Evolutionary conservation across 2,113 vertebrate species (phyloP), one percentile per base, ranked within the genome.

Genomic region (Melospiza melodia): DNA sequence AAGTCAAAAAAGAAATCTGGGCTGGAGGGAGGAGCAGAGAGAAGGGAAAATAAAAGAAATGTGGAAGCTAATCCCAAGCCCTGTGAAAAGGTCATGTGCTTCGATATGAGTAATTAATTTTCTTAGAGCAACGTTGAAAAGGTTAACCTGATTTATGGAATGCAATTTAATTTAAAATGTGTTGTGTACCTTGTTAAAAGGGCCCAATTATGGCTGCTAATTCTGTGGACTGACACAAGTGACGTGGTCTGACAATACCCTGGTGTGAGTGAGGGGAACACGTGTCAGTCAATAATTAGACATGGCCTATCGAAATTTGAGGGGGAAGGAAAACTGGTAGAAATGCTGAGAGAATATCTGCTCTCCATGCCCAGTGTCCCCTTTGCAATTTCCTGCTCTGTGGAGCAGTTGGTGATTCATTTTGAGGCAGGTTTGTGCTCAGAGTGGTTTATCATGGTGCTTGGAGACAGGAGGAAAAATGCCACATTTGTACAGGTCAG

Each of bases 61-160:
- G 90, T 76, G 51, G 90, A 82, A 57, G 94, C 96, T 97, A 96
- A 95, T 97, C 96, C 96, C 83, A 54, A 83, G 95, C 91, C 87
- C 95, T 48, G 88, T 97, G 97, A 96, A 98, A 98, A 98, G 98
- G 98, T 98, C 98, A 93, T 97, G 92, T 96, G 97, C 95, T 97
- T 95, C 3, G 84, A 97, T 98, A 98, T 96, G 97, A 98, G 98
- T 98, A 98, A 98, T 98, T 98, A 98, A 98, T 98, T 98, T 98
- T 97, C 97, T 97, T 96, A n/a, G 86, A 97, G 97, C 95, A 37
- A 44, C 87, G 88, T 97, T 98, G 98, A 98, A 98, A 98, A 98
- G 98, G 98, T 98, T 98, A 98, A 98, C 97, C 97, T 97, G 98
- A 98, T 98, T 98, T 98, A 98, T 98, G 97, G 97, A 97, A 98